phyloP scores from a whole-genome alignment of 2,888 invertebrate species.

The Atethmia centrago region DNA sequence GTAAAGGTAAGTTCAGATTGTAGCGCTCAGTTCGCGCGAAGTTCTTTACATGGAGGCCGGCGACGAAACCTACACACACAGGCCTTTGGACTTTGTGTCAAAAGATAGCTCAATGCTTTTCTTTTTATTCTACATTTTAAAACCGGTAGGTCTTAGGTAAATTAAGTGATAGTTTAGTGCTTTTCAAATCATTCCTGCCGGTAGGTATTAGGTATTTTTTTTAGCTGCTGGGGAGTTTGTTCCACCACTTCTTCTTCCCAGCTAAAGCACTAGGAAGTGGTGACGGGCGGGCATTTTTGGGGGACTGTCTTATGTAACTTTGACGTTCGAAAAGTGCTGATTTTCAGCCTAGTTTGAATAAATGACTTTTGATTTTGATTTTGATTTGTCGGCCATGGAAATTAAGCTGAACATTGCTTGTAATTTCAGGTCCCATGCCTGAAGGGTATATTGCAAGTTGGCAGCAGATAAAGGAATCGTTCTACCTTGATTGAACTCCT shows the following conservation, averaged over 20 bases:
- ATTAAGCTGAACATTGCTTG: background rate
- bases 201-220: background rate
- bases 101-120: background rate
- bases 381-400: background rate
- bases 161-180: background rate
- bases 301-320: too few species aligned
- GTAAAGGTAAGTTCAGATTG: conserved; percentile 28
- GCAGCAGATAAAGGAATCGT: background rate
- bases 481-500: too few species aligned
- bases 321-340: too few species aligned
- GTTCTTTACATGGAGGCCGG: background rate
- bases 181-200: background rate
- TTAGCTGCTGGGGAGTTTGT: too few species aligned
- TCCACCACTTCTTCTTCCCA: too few species aligned
- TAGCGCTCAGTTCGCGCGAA: background rate
- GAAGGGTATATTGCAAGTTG: background rate
- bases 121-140: background rate
- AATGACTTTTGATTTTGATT: too few species aligned
- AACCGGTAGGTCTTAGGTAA: background rate
- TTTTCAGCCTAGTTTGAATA: too few species aligned
- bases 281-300: too few species aligned
- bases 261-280: too few species aligned
- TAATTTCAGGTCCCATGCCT: background rate
- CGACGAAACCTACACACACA: background rate
- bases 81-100: background rate